Conservation (phyloP, 2,888 invertebrate genomes). For the Zaprionus lineosus region DNA sequence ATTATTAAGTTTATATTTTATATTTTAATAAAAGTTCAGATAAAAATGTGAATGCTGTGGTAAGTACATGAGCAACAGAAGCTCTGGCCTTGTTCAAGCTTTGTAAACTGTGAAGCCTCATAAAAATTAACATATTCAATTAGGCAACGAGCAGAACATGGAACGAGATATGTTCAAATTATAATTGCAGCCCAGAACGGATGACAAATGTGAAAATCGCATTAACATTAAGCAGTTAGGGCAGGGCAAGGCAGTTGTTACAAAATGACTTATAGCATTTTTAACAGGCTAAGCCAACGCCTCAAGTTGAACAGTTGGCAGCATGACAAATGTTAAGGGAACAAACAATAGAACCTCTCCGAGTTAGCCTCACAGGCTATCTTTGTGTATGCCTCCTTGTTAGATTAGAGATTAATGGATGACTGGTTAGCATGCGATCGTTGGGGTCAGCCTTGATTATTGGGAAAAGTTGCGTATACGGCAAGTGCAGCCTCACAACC, state of each 20-base stretch:
- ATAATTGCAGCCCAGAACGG: constrained; percentile 50
- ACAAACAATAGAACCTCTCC: constrained; percentile 50
- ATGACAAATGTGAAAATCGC: constrained; percentile 52
- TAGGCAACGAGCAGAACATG: constrained; percentile 51
- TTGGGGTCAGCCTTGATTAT: constrained; percentile 60
- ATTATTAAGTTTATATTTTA: not conserved
- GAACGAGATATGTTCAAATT: constrained; percentile 53
- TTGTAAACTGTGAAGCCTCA: constrained; percentile 34
- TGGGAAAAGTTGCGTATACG: constrained; percentile 54
- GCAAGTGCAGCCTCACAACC: constrained; percentile 40
- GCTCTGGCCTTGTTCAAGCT: constrained; percentile 24
- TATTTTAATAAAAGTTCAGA: no score
- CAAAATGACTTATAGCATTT: constrained; percentile 49
- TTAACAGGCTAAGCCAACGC: constrained; percentile 50
- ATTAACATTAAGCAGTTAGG: constrained; percentile 40
- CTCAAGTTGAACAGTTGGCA: constrained; percentile 34
- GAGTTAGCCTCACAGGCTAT: constrained; percentile 18
- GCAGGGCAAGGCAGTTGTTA: constrained; percentile 30
- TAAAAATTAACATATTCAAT: constrained; percentile 64
- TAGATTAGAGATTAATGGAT: constrained; percentile 26
- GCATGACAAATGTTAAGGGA: constrained; percentile 49
- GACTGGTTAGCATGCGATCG: constrained; percentile 2
- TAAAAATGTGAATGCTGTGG: no score
- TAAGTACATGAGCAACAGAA: constrained; percentile 12
- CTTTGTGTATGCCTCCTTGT: constrained; percentile 35